Evolutionary conservation across 2,888 invertebrate genomes (phyloP), one percentile per base, ranked within the genome.

Genomic region (Dolichomitus sp.): DNA sequence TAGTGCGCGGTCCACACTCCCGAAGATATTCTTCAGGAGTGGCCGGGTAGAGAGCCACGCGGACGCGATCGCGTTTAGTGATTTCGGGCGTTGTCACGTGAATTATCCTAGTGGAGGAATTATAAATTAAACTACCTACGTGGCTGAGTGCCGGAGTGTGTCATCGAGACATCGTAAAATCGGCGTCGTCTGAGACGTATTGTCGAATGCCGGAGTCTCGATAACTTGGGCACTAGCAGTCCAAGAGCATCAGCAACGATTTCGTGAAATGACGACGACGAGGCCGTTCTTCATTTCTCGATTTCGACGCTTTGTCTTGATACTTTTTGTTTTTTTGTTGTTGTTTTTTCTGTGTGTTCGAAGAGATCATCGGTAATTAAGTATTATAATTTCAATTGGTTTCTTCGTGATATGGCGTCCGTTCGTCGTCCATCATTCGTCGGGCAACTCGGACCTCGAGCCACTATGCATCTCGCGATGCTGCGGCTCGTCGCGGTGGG

Each of bases 71-170:
- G 59, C 59, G 33, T 45, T 30, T 4, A 4, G 27, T 72, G 48
- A 52, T 57, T 48, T 65, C 65, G 79, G 66, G 70, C 45, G 30
- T 78, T 68, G 54, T 83, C 68, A 73, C 45, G 78, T 85, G 84
- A 86, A 91, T 90, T 88, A 91, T 86, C 75, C 90, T 91, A 91
- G 87, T 87, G 70, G 70, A 87, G 88, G 88, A 86, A 89, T 91
- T 87, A 88, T 91, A 92, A 93, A 92, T 93, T 91, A 92, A 91
- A 90, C 91, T 92, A 92, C 83, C 92, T 92, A 92, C 61, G n/a
- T 87, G 83, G 83, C 84, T 85, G 83, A 80, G 86, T 86, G 85
- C 85, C 80, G 85, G 66, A 86, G 78, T 74, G 40, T 54, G 30
- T 68, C 3, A 40, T 76, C 57, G 78, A 75, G 77, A 80, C 61